These are phyloP conservation scores for Cordylochernes scorpioides DNA, from an alignment of 2,888 invertebrate genomes.

Conservation along the genomic window DNA sequence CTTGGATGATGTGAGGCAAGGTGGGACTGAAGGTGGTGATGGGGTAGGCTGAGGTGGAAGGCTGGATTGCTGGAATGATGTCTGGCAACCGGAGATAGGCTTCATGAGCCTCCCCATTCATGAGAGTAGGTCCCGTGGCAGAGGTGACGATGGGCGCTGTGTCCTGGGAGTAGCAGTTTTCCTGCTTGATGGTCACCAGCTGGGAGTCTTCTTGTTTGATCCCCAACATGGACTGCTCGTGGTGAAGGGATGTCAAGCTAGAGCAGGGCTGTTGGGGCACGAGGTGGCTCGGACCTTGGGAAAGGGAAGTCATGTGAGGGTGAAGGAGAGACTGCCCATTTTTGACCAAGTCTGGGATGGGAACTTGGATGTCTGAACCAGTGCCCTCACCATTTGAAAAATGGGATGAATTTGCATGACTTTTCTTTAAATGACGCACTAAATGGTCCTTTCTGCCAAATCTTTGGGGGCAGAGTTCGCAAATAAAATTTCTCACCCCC, in stretches of 20 bases:
- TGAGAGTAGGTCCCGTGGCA: too few species aligned
- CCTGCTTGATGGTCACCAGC: slow-evolving; percentile 1
- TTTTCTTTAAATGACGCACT: slow-evolving; percentile 45
- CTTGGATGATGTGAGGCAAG: slow-evolving; percentile 6
- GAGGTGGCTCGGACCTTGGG: slow-evolving; percentile 2
- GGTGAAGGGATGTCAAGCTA: background rate
- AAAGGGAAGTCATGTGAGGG: background rate
- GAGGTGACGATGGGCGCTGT: slow-evolving; percentile 2
- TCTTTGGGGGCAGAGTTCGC: slow-evolving; percentile 46
- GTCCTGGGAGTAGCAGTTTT: slow-evolving; percentile 1
- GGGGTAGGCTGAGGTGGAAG: slow-evolving; percentile 8
- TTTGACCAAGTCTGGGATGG: background rate
- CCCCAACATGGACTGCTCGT: too few species aligned
- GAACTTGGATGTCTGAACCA: background rate
- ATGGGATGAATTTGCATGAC: too few species aligned
- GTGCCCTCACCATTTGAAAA: background rate
- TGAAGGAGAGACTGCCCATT: slow-evolving; percentile 2
- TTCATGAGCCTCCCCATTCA: background rate
- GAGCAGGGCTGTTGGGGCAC: slow-evolving; percentile 5
- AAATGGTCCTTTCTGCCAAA: slow-evolving; percentile 54
- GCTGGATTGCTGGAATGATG: slow-evolving; percentile 1
- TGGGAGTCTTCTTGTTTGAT: too few species aligned
- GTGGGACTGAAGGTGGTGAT: slow-evolving; percentile 6
- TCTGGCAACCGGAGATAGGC: background rate
- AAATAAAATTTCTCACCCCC: slow-evolving; percentile 43